These are phyloP conservation scores for Drosophila subquinaria DNA, from an alignment of 2,888 invertebrate species.

Conservation along the genomic window DNA sequence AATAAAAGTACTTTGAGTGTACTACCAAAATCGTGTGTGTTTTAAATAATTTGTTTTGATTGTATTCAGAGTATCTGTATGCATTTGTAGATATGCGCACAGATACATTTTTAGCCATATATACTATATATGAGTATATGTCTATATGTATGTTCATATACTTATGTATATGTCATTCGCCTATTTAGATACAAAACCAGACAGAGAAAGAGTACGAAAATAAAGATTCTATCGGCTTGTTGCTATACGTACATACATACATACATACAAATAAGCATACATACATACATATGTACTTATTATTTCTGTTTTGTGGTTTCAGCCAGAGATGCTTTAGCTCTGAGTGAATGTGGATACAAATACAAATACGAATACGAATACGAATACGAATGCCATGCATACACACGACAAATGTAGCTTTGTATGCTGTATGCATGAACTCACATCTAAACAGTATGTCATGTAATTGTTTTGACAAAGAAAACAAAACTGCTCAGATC, in stretches of 20 bases:
- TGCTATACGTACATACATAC: conserved; percentile 32
- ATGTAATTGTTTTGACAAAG: conserved; percentile 1
- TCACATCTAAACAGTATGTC: not conserved
- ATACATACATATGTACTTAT: conserved; percentile 10
- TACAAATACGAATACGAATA: conserved; percentile 1
- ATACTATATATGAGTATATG: not conserved
- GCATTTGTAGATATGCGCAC: conserved; percentile 1
- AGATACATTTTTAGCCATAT: conserved; percentile 1
- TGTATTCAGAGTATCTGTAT: not conserved
- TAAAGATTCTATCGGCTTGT: conserved; percentile 44
- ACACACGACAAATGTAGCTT: conserved; percentile 35
- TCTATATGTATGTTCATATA: conserved; percentile 8
- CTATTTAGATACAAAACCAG: conserved; percentile 27
- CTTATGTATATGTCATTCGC: conserved; percentile 14
- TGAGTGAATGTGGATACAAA: conserved; percentile 2
- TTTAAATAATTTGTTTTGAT: conserved; percentile 5
- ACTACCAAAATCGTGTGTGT: not conserved
- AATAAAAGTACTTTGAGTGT: not conserved
- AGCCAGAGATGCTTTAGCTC: conserved; percentile 24
- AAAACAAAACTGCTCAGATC: not conserved
- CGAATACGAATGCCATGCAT: conserved; percentile 33
- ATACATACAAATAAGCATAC: too few species aligned
- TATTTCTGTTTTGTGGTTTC: conserved; percentile 27
- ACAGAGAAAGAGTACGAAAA: conserved; percentile 43
- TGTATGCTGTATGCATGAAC: not conserved